Evolutionary conservation across 1,140 invertebrate species (phyloP).

Genomic region (Drosophila arizonae): DNA sequence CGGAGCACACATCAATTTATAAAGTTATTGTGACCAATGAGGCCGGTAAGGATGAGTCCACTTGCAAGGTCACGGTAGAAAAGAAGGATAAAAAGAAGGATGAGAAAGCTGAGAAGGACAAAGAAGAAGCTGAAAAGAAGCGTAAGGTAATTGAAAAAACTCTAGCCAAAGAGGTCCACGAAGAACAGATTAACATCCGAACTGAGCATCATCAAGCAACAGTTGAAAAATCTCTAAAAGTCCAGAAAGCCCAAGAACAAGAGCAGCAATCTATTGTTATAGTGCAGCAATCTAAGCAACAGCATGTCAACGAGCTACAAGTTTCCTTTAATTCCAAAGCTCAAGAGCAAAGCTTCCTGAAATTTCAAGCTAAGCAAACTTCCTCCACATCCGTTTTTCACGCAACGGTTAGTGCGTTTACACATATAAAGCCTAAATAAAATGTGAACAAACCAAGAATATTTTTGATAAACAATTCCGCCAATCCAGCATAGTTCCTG

Average conservation of each 20-base stretch:
- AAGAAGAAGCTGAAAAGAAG: slow-evolving; percentile 66
- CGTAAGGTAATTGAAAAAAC: slow-evolving; percentile 61
- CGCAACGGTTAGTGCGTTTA: neutral
- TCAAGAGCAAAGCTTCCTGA: neutral
- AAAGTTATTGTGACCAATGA: slow-evolving; percentile 92
- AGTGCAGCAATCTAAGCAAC: neutral
- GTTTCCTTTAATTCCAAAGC: neutral
- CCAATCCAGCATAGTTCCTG: neutral
- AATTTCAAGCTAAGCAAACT: neutral
- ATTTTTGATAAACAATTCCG: neutral
- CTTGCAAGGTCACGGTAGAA: slow-evolving; percentile 88
- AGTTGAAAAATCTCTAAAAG: neutral
- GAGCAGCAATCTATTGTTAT: slow-evolving; percentile 5
- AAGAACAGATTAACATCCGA: neutral
- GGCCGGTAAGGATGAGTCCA: slow-evolving; percentile 91
- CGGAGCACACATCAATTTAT: slow-evolving; percentile 89
- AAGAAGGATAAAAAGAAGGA: slow-evolving; percentile 77
- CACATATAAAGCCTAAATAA: neutral
- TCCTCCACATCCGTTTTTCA: neutral
- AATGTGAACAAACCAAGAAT: too few species aligned
- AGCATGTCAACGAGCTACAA: neutral
- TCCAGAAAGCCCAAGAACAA: slow-evolving; percentile 2
- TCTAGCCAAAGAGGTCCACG: neutral
- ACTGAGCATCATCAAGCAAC: neutral
- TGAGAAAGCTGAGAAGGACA: slow-evolving; percentile 77